Base-by-base conservation (phyloP, 2,113 vertebrate species). In the Alaudala cheleensis region DNA sequence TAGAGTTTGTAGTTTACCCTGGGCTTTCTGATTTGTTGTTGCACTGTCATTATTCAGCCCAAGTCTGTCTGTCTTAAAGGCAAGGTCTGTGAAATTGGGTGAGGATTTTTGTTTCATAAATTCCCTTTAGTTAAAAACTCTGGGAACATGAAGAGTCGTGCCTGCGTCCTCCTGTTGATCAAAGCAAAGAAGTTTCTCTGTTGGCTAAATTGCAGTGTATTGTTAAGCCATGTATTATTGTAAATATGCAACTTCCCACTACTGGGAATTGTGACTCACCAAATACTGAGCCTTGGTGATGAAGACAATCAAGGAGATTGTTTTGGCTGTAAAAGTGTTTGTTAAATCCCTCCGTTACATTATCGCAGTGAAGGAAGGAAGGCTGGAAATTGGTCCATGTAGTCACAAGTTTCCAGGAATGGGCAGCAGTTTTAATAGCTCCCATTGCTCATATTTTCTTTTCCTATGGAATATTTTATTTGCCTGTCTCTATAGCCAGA, bases 401-500 rank as follows among this genome's bases (percentile, higher is more conserved):
- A 25, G 31, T 74, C 86, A 92, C 74, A 64, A 53, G 92, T 77
- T 96, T 96, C 82, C 96, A 92, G 85, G 88, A 97, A 96, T 42
- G 49, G 57, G 39, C 62, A 70, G 80, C 53, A 82, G 66, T 76
- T 92, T 86, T 93, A 88, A 72, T 71, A 79, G 50, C 82, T 94
- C 87, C 89, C 47, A 88, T 88, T 96, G 85, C 79, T 91, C 91
- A 73, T 72, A 58, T 34, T 90, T 95, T 95, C 84, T 95, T 83
- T 94, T 96, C 62, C 90, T 95, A 57, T 85, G 90, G 53, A 96
- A 93, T 74, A 37, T 66, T 93, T 82, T 72, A 34, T 79, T 90
- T 86, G 42, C 39, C 40, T 82, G 22, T 54, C 74, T 81, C 61
- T 76, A 42, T 62, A 87, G 78, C 25, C 33, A 72, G 42, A 50